phyloP scores from a whole-genome alignment of 2,888 invertebrate species.

The Drosophila sordidula region DNA sequence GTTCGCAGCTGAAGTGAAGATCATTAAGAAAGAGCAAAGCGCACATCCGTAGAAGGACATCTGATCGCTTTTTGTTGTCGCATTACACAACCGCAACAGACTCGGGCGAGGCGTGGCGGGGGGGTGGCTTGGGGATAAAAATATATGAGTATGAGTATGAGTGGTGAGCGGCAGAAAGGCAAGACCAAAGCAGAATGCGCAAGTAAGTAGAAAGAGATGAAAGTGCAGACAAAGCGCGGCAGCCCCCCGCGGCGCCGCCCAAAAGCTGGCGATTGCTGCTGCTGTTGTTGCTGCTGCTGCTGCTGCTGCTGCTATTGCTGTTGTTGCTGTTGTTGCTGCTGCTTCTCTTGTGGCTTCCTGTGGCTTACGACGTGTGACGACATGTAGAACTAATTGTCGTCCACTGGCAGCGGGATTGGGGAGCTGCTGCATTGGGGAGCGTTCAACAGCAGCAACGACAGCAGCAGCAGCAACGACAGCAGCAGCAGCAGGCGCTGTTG shows the following conservation, averaged over 20 bases:
- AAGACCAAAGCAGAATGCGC: conserved; percentile 44
- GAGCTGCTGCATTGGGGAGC: neutral
- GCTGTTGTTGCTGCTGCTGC: conserved; percentile 23
- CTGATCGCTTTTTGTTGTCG: conserved; percentile 79
- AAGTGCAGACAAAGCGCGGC: conserved; percentile 67
- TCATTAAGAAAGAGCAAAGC: conserved; percentile 74
- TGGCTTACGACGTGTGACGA: conserved; percentile 83
- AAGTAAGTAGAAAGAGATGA: conserved; percentile 56
- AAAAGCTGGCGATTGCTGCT: conserved; percentile 36
- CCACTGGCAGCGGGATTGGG: conserved; percentile 66
- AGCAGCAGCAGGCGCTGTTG: conserved; percentile 50
- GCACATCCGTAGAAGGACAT: conserved; percentile 84
- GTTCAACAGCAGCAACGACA: neutral
- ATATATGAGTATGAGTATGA: conserved; percentile 29
- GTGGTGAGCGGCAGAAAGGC: conserved; percentile 16
- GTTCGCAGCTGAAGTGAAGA: conserved; percentile 53
- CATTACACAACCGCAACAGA: conserved; percentile 73
- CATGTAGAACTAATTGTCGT: conserved; percentile 84
- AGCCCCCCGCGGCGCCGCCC: conserved; percentile 42
- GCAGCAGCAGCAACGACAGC: conserved; percentile 1
- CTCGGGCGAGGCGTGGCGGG: conserved; percentile 4
- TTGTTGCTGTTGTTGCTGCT: conserved; percentile 25
- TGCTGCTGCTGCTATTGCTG: conserved; percentile 23
- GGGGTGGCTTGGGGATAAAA: neutral
- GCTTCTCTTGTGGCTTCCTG: conserved; percentile 76